Base-by-base conservation (phyloP, 2,888 invertebrate genomes). In the Auanema sp. region DNA sequence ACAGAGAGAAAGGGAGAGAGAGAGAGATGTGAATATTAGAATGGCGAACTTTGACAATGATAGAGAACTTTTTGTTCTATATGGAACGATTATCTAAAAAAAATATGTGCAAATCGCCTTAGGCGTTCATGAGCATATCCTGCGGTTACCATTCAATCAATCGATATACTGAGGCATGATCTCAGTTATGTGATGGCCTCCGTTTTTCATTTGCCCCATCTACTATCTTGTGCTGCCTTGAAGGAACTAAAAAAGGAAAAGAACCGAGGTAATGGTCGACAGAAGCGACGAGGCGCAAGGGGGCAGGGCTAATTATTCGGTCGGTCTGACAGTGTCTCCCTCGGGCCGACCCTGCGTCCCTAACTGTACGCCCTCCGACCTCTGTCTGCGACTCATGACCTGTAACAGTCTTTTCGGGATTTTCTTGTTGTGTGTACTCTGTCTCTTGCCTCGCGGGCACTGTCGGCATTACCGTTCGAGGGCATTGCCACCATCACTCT, bases 331-430 rank as follows among this genome's bases (percentile, higher is more conserved):
- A 33, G 33, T 33, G 33, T 33, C 33, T 24, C 53, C 53, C 53
- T 53, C 53, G 53, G 53, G 53, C 53, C 53, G 25, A 12, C 53
- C 16, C 53, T 53, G 53, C 53, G 53, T 53, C 53, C 24, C 53
- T 53, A 11, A 10, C 53, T 33, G 24, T 33, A 33, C 33, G 24
- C 11, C 53, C 53, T 53, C 53, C 53, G 21, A 18, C 21, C 18
- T 23, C 53, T 23, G 24, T 23, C 24, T 53, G 53, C 24, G 21
- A 16, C 53, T 18, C 53, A 16, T 25, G 16, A 16, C 25, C 53
- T 16, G 18, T 33, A 16, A 33, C 33, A 24, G 25, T 33, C 12
- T 16, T 23, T 23, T 18, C 11, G 23, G 53, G 25, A 10, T 33
- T 25, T 16, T 53, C 21, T 23, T 16, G 16, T 14, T 24, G 21